Evolutionary conservation across 2,113 vertebrate species (phyloP).

Genomic region (Rhynchopsitta pachyrhyncha): DNA sequence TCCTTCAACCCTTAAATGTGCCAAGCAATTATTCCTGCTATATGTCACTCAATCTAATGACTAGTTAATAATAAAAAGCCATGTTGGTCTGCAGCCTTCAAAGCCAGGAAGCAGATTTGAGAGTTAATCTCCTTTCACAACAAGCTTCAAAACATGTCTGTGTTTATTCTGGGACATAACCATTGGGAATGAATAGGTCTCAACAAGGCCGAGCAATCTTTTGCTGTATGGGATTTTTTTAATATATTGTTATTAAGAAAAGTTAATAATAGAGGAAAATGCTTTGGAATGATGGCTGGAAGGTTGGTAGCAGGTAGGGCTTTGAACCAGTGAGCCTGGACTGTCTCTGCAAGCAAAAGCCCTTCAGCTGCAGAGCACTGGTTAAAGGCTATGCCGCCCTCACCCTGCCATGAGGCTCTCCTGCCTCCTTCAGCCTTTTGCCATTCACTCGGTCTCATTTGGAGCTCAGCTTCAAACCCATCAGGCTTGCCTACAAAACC

Average conservation of each 20-base stretch:
- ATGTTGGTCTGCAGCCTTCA: slow-evolving; percentile 12
- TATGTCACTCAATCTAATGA: slow-evolving; percentile 20
- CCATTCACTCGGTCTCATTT: fast-evolving
- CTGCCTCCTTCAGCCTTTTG: background rate
- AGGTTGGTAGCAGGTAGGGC: background rate
- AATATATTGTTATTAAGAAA: background rate
- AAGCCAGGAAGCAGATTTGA: slow-evolving; percentile 41
- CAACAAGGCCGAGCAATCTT: background rate
- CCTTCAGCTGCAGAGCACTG: background rate
- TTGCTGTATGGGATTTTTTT: background rate
- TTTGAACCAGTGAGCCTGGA: background rate
- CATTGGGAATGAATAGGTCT: background rate
- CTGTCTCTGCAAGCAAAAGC: background rate
- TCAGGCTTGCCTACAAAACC: background rate
- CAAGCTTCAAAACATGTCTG: slow-evolving; percentile 33
- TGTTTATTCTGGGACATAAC: slow-evolving; percentile 51
- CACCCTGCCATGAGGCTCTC: background rate
- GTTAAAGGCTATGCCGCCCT: background rate
- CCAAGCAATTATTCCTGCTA: background rate
- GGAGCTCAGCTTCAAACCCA: background rate
- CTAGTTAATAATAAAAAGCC: slow-evolving; percentile 24
- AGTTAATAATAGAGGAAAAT: background rate
- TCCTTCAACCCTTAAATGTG: background rate
- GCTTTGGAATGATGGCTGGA: background rate
- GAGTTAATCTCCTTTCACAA: slow-evolving; percentile 48